phyloP scores from a whole-genome alignment of 1,140 invertebrate species.

The Chironomus tepperi region DNA sequence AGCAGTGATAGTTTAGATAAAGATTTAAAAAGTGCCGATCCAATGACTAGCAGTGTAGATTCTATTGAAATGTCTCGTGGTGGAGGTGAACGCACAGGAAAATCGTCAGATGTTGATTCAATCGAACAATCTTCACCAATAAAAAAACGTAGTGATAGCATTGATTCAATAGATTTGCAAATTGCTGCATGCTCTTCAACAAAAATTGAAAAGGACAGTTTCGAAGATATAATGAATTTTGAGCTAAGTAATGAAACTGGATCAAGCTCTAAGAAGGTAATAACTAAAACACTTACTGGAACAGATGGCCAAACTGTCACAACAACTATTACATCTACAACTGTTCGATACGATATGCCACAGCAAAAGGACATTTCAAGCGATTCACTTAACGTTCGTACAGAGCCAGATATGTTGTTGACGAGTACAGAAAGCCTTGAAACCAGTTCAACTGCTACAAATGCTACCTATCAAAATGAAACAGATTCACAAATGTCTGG shows the following conservation, averaged over 20 bases:
- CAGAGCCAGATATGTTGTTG: conserved; percentile 47
- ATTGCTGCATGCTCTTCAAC: conserved; percentile 38
- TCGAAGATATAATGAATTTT: conserved; percentile 31
- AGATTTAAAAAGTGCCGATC: conserved; percentile 33
- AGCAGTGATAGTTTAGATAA: conserved; percentile 52
- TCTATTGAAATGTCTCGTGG: conserved; percentile 49
- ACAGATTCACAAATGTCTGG: conserved; percentile 73
- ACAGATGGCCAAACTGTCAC: conserved; percentile 27
- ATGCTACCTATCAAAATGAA: conserved; percentile 75
- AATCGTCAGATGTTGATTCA: conserved; percentile 34
- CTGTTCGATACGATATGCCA: conserved; percentile 16
- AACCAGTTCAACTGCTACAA: conserved; percentile 65
- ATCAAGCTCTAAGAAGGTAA: conserved; percentile 35
- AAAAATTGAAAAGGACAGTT: not conserved
- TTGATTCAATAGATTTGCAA: conserved; percentile 44
- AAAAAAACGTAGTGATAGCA: conserved; percentile 44
- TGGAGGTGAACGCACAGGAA: conserved; percentile 32
- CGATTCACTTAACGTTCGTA: conserved; percentile 38
- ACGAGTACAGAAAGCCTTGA: conserved; percentile 61
- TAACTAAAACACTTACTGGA: conserved; percentile 44
- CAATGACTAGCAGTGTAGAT: conserved; percentile 53
- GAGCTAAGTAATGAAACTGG: conserved; percentile 28
- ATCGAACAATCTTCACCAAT: conserved; percentile 35
- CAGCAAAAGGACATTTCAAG: conserved; percentile 33
- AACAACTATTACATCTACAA: not conserved